Percentiles rank a stretch among this genome's conserved stretches.
Conservation (phyloP, 2,888 invertebrate genomes). For the Melanostoma scalare region DNA sequence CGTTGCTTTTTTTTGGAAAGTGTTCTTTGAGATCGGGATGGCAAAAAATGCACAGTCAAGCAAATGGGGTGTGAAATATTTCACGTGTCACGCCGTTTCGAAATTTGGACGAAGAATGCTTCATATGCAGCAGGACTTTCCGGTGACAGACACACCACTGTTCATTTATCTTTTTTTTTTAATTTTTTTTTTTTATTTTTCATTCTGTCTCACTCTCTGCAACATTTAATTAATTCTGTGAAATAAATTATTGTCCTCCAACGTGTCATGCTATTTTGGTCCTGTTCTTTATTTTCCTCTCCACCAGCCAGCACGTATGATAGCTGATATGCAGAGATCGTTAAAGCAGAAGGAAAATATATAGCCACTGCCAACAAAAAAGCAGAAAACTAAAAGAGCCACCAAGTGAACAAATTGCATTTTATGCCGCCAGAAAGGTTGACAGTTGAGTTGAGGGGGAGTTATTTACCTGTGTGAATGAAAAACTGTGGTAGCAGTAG, state of each 20-base stretch:
- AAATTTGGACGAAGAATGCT: conserved; percentile 34
- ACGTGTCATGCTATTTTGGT: conserved; percentile 34
- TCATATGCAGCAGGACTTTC: conserved; percentile 54
- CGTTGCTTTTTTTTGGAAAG: conserved; percentile 3
- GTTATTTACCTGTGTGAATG: conserved; percentile 55
- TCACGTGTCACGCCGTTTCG: conserved; percentile 54
- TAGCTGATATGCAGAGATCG: conserved; percentile 13
- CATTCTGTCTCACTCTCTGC: conserved; percentile 22
- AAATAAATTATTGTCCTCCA: conserved; percentile 69
- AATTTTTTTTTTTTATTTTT: background rate
- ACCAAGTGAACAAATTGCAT: conserved; percentile 63
- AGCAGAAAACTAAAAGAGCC: conserved; percentile 13
- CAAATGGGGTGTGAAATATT: conserved; percentile 59
- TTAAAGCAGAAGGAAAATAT: background rate
- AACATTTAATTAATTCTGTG: conserved; percentile 68
- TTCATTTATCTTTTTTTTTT: conserved; percentile 5
- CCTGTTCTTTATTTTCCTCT: conserved; percentile 8
- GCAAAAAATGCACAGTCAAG: conserved; percentile 27
- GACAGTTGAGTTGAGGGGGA: conserved; percentile 50
- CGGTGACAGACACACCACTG: conserved; percentile 57
- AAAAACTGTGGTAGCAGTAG: conserved; percentile 16
- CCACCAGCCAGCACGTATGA: conserved; percentile 21
- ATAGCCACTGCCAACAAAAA: background rate
- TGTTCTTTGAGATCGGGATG: background rate
- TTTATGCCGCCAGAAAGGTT: conserved; percentile 51